Evolutionary conservation across 2,113 vertebrate species (phyloP).

Genomic region (Zootoca vivipara): DNA sequence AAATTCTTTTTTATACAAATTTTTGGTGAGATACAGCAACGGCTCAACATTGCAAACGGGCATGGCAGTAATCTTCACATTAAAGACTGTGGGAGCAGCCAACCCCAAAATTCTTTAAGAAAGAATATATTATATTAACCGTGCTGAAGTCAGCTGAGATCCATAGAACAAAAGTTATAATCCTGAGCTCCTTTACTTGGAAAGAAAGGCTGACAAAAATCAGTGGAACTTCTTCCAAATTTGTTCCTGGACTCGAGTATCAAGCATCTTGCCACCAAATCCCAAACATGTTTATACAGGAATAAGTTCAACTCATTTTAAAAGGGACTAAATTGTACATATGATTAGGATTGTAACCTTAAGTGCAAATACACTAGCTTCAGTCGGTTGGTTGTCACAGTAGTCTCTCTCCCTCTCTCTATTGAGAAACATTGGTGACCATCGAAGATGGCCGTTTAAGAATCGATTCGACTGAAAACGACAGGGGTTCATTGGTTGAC

Average conservation of each 20-base stretch:
- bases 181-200: background rate
- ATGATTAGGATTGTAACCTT: background rate
- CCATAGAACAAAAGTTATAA: background rate
- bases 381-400: background rate
- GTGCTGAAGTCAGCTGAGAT: background rate
- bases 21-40: constrained; percentile 42
- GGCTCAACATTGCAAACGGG: constrained; percentile 37
- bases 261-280: background rate
- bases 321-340: background rate
- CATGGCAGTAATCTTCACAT: constrained; percentile 49
- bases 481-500: constrained; percentile 83
- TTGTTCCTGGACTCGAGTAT: too few relatives aligned
- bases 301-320: background rate
- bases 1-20: constrained; percentile 59
- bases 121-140: background rate
- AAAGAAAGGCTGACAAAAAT: background rate
- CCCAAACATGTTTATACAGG: background rate
- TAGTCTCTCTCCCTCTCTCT: constrained; percentile 24
- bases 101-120: background rate
- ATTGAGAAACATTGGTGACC: constrained; percentile 84
- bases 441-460: constrained; percentile 87
- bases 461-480: constrained; percentile 97
- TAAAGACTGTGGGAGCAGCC: background rate
- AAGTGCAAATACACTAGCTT: background rate
- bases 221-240: background rate